phyloP scores from a whole-genome alignment of 2,113 vertebrate species.

The Lophura nycthemera region DNA sequence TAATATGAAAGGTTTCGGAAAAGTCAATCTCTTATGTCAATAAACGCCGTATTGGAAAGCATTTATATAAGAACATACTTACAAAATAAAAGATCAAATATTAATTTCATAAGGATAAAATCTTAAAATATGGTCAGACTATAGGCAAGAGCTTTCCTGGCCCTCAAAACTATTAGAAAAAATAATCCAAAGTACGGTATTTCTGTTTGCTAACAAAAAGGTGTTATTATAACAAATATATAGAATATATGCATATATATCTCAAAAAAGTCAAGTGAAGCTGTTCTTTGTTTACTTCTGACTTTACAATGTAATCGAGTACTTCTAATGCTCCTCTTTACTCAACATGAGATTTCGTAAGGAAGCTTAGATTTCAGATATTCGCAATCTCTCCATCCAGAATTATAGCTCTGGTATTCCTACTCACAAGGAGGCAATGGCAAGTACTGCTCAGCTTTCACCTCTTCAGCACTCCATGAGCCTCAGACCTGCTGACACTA shows the following conservation, averaged over 20 bases:
- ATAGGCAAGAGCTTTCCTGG: neutral
- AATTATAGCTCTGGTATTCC: neutral
- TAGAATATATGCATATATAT: accelerated
- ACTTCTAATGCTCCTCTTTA: neutral
- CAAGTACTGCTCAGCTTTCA: neutral
- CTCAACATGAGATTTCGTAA: neutral
- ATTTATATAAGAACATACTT: neutral
- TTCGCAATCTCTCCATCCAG: neutral
- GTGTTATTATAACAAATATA: neutral
- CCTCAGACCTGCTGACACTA: neutral
- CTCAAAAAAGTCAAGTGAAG: neutral
- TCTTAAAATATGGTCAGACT: neutral
- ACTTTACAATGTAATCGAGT: neutral
- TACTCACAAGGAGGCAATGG: accelerated
- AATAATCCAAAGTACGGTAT: neutral
- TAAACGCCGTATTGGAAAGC: neutral
- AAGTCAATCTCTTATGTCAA: neutral
- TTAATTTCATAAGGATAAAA: neutral
- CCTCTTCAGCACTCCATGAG: neutral
- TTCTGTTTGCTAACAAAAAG: neutral
- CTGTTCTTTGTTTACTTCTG: neutral
- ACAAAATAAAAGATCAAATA: neutral
- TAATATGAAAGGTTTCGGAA: neutral
- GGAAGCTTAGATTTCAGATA: neutral
- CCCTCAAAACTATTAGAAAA: neutral